These are phyloP conservation scores for Drosophila baimaii DNA, from an alignment of 1,140 invertebrate genomes.

Conservation along the genomic window DNA sequence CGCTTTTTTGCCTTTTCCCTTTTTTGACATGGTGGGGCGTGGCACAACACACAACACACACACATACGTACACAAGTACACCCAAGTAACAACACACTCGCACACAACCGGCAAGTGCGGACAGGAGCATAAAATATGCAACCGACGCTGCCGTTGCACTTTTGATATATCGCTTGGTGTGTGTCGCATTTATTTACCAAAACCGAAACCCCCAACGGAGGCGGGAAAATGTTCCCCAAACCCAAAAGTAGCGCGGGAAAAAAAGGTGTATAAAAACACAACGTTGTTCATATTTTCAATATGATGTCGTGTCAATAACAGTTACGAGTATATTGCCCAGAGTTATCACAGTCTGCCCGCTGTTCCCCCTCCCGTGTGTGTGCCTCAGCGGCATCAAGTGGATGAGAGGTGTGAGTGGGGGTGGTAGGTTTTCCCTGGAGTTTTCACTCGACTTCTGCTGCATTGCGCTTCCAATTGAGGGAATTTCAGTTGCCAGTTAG, in stretches of 20 bases:
- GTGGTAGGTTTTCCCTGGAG: constrained; percentile 19
- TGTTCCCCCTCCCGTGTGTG: not conserved
- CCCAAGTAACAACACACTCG: constrained; percentile 31
- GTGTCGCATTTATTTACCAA: constrained; percentile 75
- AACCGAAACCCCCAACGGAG: constrained; percentile 31
- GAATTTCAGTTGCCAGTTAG: constrained; percentile 10
- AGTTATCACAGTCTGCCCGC: constrained; percentile 11
- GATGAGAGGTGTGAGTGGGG: not conserved
- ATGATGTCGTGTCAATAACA: constrained; percentile 81
- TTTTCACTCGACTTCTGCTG: not conserved
- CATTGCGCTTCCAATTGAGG: constrained; percentile 29
- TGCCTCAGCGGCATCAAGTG: constrained; percentile 3
- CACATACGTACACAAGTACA: constrained; percentile 41
- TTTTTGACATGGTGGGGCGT: constrained; percentile 43
- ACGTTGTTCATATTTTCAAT: constrained; percentile 68
- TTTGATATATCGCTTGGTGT: constrained; percentile 41
- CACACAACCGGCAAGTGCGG: constrained; percentile 25
- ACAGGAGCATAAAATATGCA: constrained; percentile 51
- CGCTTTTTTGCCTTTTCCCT: constrained; percentile 37
- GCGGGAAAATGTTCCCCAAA: constrained; percentile 4
- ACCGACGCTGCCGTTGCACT: constrained; percentile 36
- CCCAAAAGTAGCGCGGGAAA: constrained; percentile 19
- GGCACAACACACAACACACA: constrained; percentile 44
- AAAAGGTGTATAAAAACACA: constrained; percentile 12
- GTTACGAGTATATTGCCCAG: constrained; percentile 65